These are phyloP conservation scores for Ennomos fuscantarius DNA, from an alignment of 2,888 invertebrate species.

Conservation along the genomic window DNA sequence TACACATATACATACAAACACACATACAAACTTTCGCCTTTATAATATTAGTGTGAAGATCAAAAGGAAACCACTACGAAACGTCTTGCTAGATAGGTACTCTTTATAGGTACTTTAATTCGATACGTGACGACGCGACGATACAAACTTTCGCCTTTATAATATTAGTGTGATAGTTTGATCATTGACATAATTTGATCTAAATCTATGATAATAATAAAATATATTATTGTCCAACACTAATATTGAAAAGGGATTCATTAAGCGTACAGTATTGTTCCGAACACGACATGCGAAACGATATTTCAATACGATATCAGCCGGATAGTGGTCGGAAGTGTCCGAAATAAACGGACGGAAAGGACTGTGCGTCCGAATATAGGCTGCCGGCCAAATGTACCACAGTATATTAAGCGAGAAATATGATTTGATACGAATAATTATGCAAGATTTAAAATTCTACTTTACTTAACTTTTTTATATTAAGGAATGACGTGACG, in stretches of 20 bases:
- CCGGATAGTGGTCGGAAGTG: constrained; percentile 79
- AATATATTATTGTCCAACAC: background rate
- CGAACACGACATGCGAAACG: constrained; percentile 72
- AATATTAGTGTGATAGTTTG: no score
- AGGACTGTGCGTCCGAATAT: constrained; percentile 74
- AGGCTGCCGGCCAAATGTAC: constrained; percentile 61
- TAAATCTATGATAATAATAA: background rate
- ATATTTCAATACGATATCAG: constrained; percentile 83
- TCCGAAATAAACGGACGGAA: constrained; percentile 82
- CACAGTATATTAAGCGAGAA: constrained; percentile 30
- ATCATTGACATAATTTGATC: background rate
- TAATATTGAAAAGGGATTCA: constrained; percentile 34
- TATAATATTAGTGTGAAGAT: no score
- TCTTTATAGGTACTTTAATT: no score
- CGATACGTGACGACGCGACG: no score
- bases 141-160: no score
- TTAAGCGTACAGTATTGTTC: constrained; percentile 57
- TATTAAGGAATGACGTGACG: no score
- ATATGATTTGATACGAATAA: constrained; percentile 13
- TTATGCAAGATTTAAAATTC: background rate
- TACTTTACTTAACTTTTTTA: no score
- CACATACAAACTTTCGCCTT: no score
- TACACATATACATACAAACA: no score
- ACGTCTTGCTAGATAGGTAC: no score
- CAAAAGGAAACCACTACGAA: no score